phyloP scores from a whole-genome alignment of 2,113 vertebrate species.

The Crotalus tigris region DNA sequence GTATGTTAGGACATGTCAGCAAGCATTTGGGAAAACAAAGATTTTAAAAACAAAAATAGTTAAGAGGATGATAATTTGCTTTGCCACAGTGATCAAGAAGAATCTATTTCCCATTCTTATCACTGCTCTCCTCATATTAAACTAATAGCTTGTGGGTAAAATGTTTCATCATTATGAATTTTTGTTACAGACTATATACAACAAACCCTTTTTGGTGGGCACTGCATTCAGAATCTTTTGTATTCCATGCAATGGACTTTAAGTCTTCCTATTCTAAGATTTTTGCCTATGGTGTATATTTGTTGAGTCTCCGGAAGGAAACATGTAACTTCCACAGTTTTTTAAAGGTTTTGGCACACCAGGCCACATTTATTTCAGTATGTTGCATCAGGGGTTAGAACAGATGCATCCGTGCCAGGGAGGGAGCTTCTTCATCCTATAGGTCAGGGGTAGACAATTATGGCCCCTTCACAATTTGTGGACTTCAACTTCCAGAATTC shows the following conservation, averaged over 20 bases:
- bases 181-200: neutral
- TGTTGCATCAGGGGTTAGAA: neutral
- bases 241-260: neutral
- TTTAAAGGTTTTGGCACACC: neutral
- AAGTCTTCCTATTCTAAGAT: neutral
- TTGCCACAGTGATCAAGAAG: neutral
- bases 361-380: neutral
- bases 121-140: neutral
- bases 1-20: neutral
- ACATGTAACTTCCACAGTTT: neutral
- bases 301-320: neutral
- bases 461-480: neutral
- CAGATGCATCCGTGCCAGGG: neutral
- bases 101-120: fast-evolving
- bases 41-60: neutral
- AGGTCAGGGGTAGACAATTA: neutral
- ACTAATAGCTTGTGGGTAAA: neutral
- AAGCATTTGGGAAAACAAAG: fast-evolving
- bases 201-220: neutral
- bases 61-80: neutral
- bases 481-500: neutral
- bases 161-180: neutral
- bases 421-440: neutral
- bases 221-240: neutral
- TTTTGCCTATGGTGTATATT: neutral